phyloP scores from a whole-genome alignment of 2,888 invertebrate species.

The Homarus gammarus region DNA sequence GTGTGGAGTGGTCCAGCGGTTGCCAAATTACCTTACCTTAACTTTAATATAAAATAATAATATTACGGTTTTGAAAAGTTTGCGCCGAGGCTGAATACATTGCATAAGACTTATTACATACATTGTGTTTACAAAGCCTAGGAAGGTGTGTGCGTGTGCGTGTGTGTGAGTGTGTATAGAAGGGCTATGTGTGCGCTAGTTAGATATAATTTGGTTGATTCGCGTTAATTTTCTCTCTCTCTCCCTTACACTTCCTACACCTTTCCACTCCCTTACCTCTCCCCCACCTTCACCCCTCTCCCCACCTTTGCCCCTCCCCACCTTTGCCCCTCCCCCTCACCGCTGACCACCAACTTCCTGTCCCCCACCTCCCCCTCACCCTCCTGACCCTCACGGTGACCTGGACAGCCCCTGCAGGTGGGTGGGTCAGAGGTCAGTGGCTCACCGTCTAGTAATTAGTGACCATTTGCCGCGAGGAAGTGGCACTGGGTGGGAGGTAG shows the following conservation, averaged over 20 bases:
- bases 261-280: background rate
- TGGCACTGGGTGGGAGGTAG: background rate
- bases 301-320: background rate
- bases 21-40: background rate
- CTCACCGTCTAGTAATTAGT: constrained; percentile 5
- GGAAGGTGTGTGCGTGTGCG: constrained; percentile 10
- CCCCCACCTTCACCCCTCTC: background rate
- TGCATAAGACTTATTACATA: too few species aligned
- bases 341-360: background rate
- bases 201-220: too few species aligned
- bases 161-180: background rate
- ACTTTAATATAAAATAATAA: too few species aligned
- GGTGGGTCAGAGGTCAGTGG: constrained; percentile 25
- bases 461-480: background rate
- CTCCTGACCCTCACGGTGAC: constrained; percentile 7
- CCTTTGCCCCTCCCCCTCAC: constrained; percentile 17
- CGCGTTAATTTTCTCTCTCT: constrained; percentile 11
- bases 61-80: too few species aligned
- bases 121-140: too few species aligned
- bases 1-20: too few species aligned
- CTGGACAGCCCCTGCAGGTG: background rate
- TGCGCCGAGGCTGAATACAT: too few species aligned
- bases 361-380: background rate
- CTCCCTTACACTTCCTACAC: background rate
- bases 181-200: background rate